Conservation (phyloP, 2,888 invertebrate species). For the Chydorus sphaericus region DNA sequence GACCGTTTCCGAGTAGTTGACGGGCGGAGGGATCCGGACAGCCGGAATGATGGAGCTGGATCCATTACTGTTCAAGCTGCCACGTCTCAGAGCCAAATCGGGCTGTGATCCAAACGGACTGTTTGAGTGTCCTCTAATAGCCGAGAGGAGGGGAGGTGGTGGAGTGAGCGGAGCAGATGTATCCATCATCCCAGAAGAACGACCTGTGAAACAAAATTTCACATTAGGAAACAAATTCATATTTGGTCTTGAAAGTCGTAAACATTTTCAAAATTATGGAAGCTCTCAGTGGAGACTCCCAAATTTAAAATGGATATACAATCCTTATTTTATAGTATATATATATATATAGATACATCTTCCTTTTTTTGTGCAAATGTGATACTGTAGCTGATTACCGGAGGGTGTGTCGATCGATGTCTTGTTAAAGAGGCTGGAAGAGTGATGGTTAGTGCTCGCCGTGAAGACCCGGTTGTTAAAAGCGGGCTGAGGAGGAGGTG, state of each 20-base stretch:
- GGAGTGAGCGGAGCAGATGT: constrained; percentile 28
- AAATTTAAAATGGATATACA: no score
- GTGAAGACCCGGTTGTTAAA: constrained; percentile 15
- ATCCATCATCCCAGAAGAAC: no score
- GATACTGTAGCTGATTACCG: constrained; percentile 3
- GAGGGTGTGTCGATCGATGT: constrained; percentile 16
- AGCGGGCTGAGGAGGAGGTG: constrained; percentile 2
- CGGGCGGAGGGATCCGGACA: constrained; percentile 13
- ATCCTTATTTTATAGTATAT: no score
- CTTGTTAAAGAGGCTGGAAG: no score
- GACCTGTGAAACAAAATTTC: no score
- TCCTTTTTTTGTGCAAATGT: no score
- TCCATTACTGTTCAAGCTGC: constrained; percentile 6
- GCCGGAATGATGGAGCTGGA: constrained; percentile 9
- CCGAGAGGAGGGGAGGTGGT: constrained; percentile 26
- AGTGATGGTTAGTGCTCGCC: no score
- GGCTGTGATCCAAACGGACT: constrained; percentile 20
- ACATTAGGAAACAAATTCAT: no score
- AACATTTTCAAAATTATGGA: no score
- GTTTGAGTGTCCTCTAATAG: constrained; percentile 25
- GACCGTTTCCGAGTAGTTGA: constrained; percentile 50
- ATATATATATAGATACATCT: no score
- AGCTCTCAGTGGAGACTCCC: no score
- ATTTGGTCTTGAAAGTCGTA: no score
- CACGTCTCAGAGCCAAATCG: constrained; percentile 5